These are phyloP conservation scores for Pseudopodoces humilis DNA, from an alignment of 2,113 vertebrate genomes.

Conservation along the genomic window DNA sequence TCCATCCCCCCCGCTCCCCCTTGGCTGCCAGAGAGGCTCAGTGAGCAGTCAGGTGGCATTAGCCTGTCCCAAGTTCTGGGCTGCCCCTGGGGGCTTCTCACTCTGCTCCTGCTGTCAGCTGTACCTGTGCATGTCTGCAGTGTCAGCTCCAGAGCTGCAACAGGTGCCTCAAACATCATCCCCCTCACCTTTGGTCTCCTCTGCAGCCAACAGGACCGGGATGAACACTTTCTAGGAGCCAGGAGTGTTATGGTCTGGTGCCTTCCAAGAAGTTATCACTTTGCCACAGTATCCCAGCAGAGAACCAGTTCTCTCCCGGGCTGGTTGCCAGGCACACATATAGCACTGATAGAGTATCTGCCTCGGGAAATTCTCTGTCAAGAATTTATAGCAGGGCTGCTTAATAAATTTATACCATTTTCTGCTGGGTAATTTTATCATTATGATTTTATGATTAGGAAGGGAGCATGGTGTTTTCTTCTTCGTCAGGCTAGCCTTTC, in stretches of 20 bases:
- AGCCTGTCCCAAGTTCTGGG: not conserved
- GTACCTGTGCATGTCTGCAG: rapidly evolving
- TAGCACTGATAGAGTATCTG: not conserved
- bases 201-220: not conserved
- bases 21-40: not conserved
- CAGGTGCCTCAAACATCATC: not conserved
- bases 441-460: not conserved
- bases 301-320: not conserved
- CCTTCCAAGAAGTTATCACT: not conserved
- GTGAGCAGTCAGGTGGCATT: not conserved
- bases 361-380: not conserved
- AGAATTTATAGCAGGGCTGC: not conserved
- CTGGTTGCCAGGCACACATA: not conserved
- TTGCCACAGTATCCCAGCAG: not conserved
- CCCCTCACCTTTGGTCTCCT: not conserved
- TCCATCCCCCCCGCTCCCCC: too few species aligned
- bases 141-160: rapidly evolving
- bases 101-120: not conserved
- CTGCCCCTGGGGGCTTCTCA: not conserved
- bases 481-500: not conserved
- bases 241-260: not conserved
- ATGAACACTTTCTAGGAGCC: not conserved
- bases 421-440: not conserved
- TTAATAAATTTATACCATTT: not conserved
- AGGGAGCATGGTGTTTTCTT: not conserved